phyloP scores from a whole-genome alignment of 2,797 vertebrate genomes.

The Premnoplex brunnescens region DNA sequence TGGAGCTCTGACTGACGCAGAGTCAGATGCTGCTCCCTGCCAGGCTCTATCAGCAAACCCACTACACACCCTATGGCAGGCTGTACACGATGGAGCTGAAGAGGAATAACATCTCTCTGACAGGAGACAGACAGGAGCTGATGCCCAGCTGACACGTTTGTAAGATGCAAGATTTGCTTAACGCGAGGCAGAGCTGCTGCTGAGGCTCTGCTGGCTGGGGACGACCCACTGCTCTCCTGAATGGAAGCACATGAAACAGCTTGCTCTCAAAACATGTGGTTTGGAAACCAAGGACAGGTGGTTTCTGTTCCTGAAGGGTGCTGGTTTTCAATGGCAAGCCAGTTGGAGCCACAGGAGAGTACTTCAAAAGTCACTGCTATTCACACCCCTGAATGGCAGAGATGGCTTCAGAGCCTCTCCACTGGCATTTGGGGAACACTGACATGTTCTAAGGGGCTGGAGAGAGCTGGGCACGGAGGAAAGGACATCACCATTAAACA shows the following conservation, averaged over 20 bases:
- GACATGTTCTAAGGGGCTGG: fast-evolving
- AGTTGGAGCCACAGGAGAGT: not conserved
- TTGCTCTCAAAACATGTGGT: fast-evolving
- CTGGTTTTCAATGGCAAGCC: not conserved
- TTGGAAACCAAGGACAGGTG: not conserved
- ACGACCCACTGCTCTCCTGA: not conserved
- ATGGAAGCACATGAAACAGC: not conserved
- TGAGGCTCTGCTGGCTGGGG: fast-evolving
- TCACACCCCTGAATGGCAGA: not conserved
- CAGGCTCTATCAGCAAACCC: not conserved
- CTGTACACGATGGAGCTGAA: fast-evolving
- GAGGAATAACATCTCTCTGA: not conserved
- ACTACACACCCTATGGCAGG: fast-evolving
- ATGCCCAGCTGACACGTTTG: not conserved
- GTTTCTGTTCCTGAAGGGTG: not conserved
- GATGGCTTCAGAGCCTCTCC: not conserved
- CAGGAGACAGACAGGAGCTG: not conserved
- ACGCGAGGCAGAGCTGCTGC: not conserved
- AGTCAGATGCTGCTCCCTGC: not conserved
- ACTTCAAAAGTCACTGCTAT: not conserved
- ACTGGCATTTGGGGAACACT: not conserved
- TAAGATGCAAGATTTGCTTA: not conserved
- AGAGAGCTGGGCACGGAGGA: not conserved
- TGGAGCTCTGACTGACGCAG: not conserved
- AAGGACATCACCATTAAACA: not conserved